Conservation (phyloP, 2,888 invertebrate genomes). For the Orthosia incerta region DNA sequence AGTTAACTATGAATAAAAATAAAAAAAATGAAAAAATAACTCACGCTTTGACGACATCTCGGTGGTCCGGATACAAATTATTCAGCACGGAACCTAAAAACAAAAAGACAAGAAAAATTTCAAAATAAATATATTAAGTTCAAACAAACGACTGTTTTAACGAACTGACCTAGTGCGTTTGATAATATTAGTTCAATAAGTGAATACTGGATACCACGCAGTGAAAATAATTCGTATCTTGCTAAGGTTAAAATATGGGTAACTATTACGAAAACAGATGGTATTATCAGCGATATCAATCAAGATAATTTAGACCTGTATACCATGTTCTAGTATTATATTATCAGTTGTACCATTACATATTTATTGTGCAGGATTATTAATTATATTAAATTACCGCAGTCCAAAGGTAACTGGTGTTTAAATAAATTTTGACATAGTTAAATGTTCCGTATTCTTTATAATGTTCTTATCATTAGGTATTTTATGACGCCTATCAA, state of each 20-base stretch:
- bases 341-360: not conserved
- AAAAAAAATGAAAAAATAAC: conserved; percentile 42
- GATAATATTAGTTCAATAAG: conserved; percentile 47
- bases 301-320: conserved; percentile 33
- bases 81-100: conserved; percentile 69
- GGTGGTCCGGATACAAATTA: conserved; percentile 53
- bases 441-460: conserved; percentile 31
- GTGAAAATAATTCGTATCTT: conserved; percentile 49
- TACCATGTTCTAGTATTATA: not conserved
- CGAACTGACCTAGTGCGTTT: conserved; percentile 48
- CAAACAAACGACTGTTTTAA: conserved; percentile 39
- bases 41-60: conserved; percentile 77
- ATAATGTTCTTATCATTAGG: conserved; percentile 33
- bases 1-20: not conserved
- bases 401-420: not conserved
- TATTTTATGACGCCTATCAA: conserved; percentile 6
- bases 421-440: conserved; percentile 24
- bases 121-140: conserved; percentile 5
- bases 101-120: conserved; percentile 40
- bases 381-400: not conserved
- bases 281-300: conserved; percentile 45
- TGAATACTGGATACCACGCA: conserved; percentile 17
- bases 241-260: conserved; percentile 38
- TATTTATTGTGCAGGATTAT: not conserved
- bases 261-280: conserved; percentile 37